Conservation (phyloP, 92 coral and sea anemone genomes). For the Virgularia gustaviana region DNA sequence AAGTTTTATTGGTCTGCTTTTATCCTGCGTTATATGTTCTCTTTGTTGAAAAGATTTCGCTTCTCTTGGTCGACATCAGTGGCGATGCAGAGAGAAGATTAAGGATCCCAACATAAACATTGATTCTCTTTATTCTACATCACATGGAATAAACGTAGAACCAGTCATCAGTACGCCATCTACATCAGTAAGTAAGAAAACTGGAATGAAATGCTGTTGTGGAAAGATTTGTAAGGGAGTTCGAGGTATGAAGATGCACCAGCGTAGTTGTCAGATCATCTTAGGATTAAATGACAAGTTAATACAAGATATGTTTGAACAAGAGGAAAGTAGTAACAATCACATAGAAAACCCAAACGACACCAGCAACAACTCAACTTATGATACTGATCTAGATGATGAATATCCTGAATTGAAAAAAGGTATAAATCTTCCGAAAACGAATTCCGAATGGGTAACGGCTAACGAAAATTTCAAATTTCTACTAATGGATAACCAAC, state of each 20-base stretch:
- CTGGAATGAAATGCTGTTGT: not conserved
- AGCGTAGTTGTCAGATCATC: not conserved
- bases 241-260: not conserved
- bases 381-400: not conserved
- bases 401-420: slow-evolving; percentile 2
- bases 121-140: too few species aligned
- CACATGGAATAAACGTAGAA: slow-evolving; percentile 1
- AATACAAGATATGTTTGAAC: not conserved
- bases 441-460: not conserved
- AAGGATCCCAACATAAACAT: not conserved
- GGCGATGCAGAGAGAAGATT: not conserved
- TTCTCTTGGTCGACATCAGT: not conserved
- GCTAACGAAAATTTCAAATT: slow-evolving; percentile 3
- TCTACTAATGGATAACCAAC: not conserved
- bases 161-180: too few species aligned
- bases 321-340: not conserved
- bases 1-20: not conserved
- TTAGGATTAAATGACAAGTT: not conserved
- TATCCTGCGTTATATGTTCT: too few species aligned
- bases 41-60: not conserved
- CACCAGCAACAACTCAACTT: too few species aligned
- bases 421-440: slow-evolving; percentile 2
- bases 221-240: not conserved
- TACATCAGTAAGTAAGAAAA: too few species aligned
- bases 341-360: not conserved